Evolutionary conservation across 1,140 invertebrate species (phyloP), one percentile per base, ranked within the genome.

Genomic region (Ladona fulva): DNA sequence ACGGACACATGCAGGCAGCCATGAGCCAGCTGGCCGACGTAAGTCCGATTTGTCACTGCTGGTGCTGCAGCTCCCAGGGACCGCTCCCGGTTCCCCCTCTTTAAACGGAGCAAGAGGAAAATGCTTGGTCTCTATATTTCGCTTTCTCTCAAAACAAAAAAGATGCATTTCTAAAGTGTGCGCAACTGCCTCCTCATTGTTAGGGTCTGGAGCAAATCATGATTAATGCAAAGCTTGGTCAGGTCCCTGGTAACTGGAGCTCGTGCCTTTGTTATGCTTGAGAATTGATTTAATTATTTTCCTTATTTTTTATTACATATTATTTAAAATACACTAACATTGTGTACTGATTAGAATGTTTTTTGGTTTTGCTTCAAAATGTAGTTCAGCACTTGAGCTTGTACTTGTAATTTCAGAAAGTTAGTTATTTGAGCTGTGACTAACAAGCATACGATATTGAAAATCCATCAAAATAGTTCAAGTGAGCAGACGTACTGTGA

Each of bases 1-100:
- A 91, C 89, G 90, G 90, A 87, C 91, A 92, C 86, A 89, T 92
- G 85, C 89, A 89, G 89, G 91, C 91, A 87, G 91, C 91, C 84
- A 89, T 92, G 88, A 84, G 78, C 42, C 80, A 77, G 24, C 87
- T 83, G 85, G 82, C 83, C 82, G 86, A 87, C 83, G 87, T 87
- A 86, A 87, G 86, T 87, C 83, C 77, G 29, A 75, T 76, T 37
- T 75, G 79, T 37, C 81, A 79, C 76, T 80, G 80, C 79, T 76
- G 77, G 24, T 74, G 25, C n/a, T 76, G 59, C 78, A 74, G 25
- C 75, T 44, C 22, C 42, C 78, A 77, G 42, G 42, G 74, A 44
- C 44, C 75, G 19, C 78, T 59, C 77, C 77, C 79, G 29, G 29
- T 29, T n/a, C 74, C 73, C 78, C 25, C 7, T 76, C 14, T 74